Conservation (phyloP, 2,797 vertebrate genomes). For the Pantherophis alleghaniensis region DNA sequence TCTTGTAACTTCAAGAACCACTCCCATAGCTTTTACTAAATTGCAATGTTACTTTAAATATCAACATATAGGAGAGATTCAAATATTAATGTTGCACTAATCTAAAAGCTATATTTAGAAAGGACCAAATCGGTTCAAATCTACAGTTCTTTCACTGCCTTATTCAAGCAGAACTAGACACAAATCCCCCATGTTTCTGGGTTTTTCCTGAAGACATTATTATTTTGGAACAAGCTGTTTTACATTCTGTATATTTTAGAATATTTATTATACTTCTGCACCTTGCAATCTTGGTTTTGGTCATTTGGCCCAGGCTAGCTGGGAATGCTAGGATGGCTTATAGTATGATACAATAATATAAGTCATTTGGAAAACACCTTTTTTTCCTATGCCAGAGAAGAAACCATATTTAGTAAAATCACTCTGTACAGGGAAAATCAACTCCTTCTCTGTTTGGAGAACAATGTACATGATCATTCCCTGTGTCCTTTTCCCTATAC, state of each 20-base stretch:
- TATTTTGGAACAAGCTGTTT: neutral
- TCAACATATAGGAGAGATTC: neutral
- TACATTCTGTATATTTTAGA: neutral
- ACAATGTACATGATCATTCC: neutral
- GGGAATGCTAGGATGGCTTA: neutral
- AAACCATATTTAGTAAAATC: neutral
- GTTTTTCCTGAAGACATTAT: neutral
- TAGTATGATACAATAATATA: neutral
- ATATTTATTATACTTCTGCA: neutral
- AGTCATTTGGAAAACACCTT: neutral
- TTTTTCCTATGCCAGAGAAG: neutral
- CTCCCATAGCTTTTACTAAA: neutral
- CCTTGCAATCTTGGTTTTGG: neutral
- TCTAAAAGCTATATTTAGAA: neutral
- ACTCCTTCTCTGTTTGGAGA: neutral
- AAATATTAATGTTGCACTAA: neutral
- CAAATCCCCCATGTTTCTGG: neutral
- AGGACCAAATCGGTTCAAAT: neutral
- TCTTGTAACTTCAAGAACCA: neutral
- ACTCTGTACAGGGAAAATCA: neutral
- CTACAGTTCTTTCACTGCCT: neutral
- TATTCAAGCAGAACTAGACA: neutral
- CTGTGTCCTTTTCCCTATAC: neutral
- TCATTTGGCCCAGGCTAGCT: neutral
- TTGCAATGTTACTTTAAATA: neutral